Conservation (phyloP, 2,113 vertebrate species). For the Cottus gobio region DNA sequence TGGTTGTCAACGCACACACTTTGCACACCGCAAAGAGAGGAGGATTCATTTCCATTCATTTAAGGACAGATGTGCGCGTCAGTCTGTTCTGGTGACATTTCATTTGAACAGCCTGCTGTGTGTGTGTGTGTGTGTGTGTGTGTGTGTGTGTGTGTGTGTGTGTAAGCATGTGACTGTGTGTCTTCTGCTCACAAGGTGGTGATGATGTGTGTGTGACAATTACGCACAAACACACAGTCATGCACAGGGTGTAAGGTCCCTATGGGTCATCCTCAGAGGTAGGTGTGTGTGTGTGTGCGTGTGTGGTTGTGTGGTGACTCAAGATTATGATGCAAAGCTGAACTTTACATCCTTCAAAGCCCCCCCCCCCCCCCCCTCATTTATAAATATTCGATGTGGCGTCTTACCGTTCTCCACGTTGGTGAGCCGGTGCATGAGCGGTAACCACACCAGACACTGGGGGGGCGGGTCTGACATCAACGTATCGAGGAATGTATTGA, state of each 20-base stretch:
- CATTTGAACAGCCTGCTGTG: not conserved
- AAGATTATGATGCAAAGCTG: conserved; percentile 55
- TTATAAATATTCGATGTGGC: conserved; percentile 8
- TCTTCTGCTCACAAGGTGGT: conserved; percentile 31
- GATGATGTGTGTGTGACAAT: conserved; percentile 24
- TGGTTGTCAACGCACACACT: conserved; percentile 49
- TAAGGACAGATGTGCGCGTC: conserved; percentile 27
- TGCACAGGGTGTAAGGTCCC: conserved; percentile 35
- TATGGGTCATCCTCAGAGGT: conserved; percentile 23
- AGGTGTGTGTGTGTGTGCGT: conserved; percentile 28
- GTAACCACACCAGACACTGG: conserved; percentile 98
- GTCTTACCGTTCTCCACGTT: conserved; percentile 98
- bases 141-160: too few species aligned
- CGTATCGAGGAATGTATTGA: conserved; percentile 97
- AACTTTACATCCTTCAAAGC: conserved; percentile 45
- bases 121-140: not conserved
- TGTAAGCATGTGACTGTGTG: conserved; percentile 15
- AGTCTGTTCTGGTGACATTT: not conserved
- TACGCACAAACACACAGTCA: conserved; percentile 19
- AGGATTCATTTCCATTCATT: conserved; percentile 46
- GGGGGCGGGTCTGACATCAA: conserved; percentile 98
- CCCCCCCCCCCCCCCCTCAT: not conserved
- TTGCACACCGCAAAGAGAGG: conserved; percentile 25
- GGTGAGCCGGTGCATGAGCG: conserved; percentile 96
- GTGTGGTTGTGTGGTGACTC: conserved; percentile 1